Evolutionary conservation across 1,140 invertebrate species (phyloP).

Genomic region (Leptopilina clavipes): DNA sequence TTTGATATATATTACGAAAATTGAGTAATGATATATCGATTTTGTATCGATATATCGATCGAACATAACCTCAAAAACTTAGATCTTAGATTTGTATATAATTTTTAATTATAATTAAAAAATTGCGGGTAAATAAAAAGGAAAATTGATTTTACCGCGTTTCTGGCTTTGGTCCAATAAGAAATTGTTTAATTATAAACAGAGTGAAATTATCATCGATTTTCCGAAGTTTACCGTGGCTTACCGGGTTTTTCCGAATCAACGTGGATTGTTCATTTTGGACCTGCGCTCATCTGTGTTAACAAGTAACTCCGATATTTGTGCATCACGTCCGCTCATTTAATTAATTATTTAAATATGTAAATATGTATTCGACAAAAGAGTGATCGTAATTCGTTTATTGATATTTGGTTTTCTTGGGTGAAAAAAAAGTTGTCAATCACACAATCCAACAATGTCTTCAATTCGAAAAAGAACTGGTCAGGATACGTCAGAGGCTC

Average conservation of each 20-base stretch:
- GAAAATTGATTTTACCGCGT: no score
- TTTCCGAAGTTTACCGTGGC: slow-evolving; percentile 23
- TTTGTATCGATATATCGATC: no score
- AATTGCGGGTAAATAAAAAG: no score
- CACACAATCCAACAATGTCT: slow-evolving; percentile 5
- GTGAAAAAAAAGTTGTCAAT: not conserved
- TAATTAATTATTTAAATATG: slow-evolving; percentile 33
- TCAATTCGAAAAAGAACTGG: slow-evolving; percentile 24
- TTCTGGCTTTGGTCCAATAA: not conserved
- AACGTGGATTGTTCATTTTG: slow-evolving; percentile 14
- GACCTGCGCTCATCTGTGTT: slow-evolving; percentile 14
- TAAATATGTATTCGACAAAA: slow-evolving; percentile 13
- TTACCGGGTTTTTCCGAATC: slow-evolving; percentile 19
- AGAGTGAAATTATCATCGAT: slow-evolving; percentile 6
- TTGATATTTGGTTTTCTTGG: not conserved
- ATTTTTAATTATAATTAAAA: no score
- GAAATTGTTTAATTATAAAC: not conserved
- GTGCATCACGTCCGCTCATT: slow-evolving; percentile 21
- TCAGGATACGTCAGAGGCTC: not conserved
- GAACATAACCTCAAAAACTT: no score
- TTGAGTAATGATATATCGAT: no score
- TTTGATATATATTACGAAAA: no score
- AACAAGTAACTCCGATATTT: slow-evolving; percentile 33
- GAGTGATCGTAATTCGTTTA: not conserved
- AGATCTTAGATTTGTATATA: no score